Evolutionary conservation across 2,797 vertebrate species (phyloP), one percentile per base, ranked within the genome.

Genomic region (Eulemur rubriventer): DNA sequence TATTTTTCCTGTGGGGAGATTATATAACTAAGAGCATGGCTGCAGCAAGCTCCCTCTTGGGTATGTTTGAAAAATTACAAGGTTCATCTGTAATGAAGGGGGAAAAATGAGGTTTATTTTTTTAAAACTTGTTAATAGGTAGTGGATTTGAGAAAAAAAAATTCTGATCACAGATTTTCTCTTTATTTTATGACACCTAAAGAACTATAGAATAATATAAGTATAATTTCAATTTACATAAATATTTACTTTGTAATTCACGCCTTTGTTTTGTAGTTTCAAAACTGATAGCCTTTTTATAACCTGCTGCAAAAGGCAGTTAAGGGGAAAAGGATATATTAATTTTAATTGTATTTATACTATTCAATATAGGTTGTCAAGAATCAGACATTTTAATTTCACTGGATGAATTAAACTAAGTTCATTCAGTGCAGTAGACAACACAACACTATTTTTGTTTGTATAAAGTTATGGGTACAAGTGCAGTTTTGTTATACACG

Each of bases 41-140:
- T 93, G 50, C 93, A 90, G 80, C 89, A 97, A 95, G 91, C 97
- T 98, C 98, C 98, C 98, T 98, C 97, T 98, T 88, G 98, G 96
- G 97, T 95, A 81, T 89, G 91, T 75, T 59, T 28, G 89, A 48
- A 97, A 89, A 96, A 98, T 94, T 98, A 48, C 97, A 97, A 97
- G 92, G 22, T 81, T 97, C 14, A 88, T 89, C 80, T 96, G 78
- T 89, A 96, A 93, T 41, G 72, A 96, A n/a, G 94, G 55, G 33
- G 8, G 30, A 22, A 81, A 50, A 28, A 87, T 67, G 33, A 14
- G 61, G 48, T 87, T 55, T 84, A 73, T 76, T 48, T 85, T 85
- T 59, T 20, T 14, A 92, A 94, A 18, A 59, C 3, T 28, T 12
- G 55, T 57, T 90, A 69, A 22, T 69, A 93, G 0, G 2, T 38